A percentile compares a stretch with the other conserved stretches of the same genome.
phyloP scores from a whole-genome alignment of 2,888 invertebrate species.

The Schizaphis graminum region DNA sequence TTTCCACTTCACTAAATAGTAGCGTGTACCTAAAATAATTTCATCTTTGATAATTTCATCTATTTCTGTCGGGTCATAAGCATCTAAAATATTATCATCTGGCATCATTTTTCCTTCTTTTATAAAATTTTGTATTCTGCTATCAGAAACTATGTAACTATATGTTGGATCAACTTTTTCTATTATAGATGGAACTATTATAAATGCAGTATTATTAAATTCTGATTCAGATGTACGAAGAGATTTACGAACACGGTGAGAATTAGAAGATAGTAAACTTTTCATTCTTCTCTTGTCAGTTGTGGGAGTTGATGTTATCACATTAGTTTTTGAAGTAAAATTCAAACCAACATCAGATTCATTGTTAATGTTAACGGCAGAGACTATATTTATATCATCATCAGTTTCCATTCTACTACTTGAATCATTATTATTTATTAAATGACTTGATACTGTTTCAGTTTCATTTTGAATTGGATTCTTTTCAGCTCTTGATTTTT shows the following conservation, averaged over 20 bases:
- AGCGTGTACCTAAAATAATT: conserved; percentile 73
- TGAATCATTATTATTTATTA: too few species aligned
- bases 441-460: neutral
- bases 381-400: neutral
- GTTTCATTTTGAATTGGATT: neutral
- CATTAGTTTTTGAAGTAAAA: neutral
- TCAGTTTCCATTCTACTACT: neutral
- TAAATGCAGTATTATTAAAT: neutral
- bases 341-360: neutral
- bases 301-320: neutral
- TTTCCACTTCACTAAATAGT: conserved; percentile 89
- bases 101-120: conserved; percentile 10
- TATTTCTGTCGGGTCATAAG: conserved; percentile 74
- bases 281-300: neutral
- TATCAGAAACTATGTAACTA: neutral
- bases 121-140: neutral
- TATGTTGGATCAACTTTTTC: neutral
- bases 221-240: neutral
- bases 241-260: neutral
- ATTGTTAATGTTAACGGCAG: neutral
- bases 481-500: neutral
- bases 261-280: neutral
- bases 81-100: neutral
- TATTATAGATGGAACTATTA: neutral
- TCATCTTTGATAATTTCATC: conserved; percentile 77